Conservation (phyloP, 2,888 invertebrate genomes). For the Yponomeuta cagnagella region DNA sequence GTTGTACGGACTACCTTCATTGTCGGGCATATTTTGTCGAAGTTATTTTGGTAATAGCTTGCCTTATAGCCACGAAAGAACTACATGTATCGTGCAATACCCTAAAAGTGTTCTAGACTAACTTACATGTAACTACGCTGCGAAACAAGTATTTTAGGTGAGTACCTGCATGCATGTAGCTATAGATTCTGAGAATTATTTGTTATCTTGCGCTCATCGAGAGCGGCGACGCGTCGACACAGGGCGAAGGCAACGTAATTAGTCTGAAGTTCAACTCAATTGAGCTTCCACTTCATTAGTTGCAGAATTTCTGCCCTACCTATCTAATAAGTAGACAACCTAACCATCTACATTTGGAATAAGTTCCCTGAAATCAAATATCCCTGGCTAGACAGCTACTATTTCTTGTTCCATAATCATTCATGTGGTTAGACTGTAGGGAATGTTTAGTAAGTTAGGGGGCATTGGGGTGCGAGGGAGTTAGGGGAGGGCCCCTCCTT, state of each 20-base stretch:
- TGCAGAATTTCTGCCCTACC: background rate
- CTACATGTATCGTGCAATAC: background rate
- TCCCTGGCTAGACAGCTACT: background rate
- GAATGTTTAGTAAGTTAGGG: too few species aligned
- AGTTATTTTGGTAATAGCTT: constrained; percentile 38
- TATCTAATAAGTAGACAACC: background rate
- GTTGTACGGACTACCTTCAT: constrained; percentile 70
- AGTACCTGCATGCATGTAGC: constrained; percentile 10
- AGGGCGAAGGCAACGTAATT: background rate
- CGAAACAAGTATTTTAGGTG: constrained; percentile 16
- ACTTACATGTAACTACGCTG: background rate
- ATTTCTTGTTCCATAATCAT: too few species aligned
- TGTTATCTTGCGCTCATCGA: constrained; percentile 13
- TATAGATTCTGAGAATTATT: constrained; percentile 9
- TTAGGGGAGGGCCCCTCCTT: too few species aligned
- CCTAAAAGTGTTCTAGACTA: background rate
- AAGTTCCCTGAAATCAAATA: background rate
- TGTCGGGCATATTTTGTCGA: constrained; percentile 63
- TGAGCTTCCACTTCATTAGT: background rate
- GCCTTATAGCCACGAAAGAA: background rate
- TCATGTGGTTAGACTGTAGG: too few species aligned
- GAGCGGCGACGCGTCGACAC: background rate
- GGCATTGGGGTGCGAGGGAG: too few species aligned
- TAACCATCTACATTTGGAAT: background rate
- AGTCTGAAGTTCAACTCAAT: background rate